Percentiles rank a stretch among this genome's conserved stretches.
Conservation (phyloP, 2,888 invertebrate species). For the Spisula subtruncata region DNA sequence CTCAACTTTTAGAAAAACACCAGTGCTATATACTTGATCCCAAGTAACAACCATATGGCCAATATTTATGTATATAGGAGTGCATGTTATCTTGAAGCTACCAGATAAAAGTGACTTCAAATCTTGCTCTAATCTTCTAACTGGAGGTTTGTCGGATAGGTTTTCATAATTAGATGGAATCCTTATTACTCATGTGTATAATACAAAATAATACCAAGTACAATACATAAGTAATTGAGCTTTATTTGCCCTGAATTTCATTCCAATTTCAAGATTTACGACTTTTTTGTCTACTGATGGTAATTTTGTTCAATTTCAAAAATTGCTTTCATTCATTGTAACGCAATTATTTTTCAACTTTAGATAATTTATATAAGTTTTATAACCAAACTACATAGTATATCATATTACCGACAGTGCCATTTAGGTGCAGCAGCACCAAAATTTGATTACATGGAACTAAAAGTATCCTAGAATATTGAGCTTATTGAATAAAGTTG, state of each 20-base stretch:
- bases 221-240: background rate
- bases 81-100: constrained; percentile 40
- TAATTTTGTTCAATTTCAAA: background rate
- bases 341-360: background rate
- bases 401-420: background rate
- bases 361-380: background rate
- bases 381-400: background rate
- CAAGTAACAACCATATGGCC: constrained; percentile 38
- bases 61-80: constrained; percentile 38
- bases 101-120: constrained; percentile 14
- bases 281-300: background rate
- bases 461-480: background rate
- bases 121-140: background rate
- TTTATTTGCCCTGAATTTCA: background rate
- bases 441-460: background rate
- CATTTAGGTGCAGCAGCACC: background rate
- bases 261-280: background rate
- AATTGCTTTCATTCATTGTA: background rate
- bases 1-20: background rate
- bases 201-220: no score
- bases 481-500: background rate
- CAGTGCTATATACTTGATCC: background rate
- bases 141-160: constrained; percentile 23
- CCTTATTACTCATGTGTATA: background rate
- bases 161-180: constrained; percentile 42